These are phyloP conservation scores for Ptychochromis oligacanthus DNA, from an alignment of 2,113 vertebrate species.

Conservation along the genomic window DNA sequence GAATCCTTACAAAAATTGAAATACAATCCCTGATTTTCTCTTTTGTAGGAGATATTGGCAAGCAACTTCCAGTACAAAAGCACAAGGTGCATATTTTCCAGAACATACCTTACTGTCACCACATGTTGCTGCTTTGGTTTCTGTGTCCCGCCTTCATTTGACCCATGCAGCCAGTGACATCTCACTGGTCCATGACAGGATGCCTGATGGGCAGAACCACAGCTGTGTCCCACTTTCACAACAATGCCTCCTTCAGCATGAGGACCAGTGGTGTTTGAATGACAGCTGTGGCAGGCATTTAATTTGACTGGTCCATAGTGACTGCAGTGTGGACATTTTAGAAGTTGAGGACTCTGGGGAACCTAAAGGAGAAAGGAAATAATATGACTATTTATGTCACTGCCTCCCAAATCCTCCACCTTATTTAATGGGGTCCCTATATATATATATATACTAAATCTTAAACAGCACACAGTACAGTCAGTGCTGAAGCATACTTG, in stretches of 20 bases:
- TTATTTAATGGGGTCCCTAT: constrained; percentile 29
- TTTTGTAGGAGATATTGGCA: not conserved
- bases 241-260: constrained; percentile 46
- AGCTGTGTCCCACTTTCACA: constrained; percentile 63
- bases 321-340: constrained; percentile 66
- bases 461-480: too few relatives aligned
- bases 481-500: constrained; percentile 60
- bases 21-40: not conserved
- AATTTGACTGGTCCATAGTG: constrained; percentile 53
- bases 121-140: constrained; percentile 84
- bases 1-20: not conserved
- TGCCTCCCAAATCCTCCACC: constrained; percentile 15
- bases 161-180: constrained; percentile 85
- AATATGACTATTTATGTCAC: not conserved
- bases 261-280: constrained; percentile 36
- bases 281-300: constrained; percentile 53
- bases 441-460: too few relatives aligned
- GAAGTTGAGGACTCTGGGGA: constrained; percentile 51
- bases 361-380: constrained; percentile 50
- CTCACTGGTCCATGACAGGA: constrained; percentile 71
- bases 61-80: accelerated
- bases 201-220: constrained; percentile 73
- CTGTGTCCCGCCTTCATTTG: constrained; percentile 77
- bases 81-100: not conserved
- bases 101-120: constrained; percentile 88